phyloP scores from a whole-genome alignment of 2,797 vertebrate genomes.

The Cetoscarus ocellatus region DNA sequence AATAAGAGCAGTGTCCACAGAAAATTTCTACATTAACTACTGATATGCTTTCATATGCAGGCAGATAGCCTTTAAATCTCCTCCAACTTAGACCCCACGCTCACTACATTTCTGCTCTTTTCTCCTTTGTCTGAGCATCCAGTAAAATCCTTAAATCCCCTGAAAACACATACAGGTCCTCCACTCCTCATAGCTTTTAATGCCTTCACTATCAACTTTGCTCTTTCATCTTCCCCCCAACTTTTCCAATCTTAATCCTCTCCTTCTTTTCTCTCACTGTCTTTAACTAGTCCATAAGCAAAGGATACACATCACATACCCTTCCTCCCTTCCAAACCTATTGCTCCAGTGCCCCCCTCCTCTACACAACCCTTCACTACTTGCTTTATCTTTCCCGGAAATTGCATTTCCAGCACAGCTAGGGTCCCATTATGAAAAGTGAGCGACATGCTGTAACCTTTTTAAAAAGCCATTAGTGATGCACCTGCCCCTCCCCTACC shows the following conservation, averaged over 20 bases:
- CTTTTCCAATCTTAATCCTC: slow-evolving; percentile 26
- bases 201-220: slow-evolving; percentile 29
- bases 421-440: slow-evolving; percentile 87
- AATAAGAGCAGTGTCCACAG: slow-evolving; percentile 59
- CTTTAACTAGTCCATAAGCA: slow-evolving; percentile 67
- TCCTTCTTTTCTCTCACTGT: slow-evolving; percentile 28
- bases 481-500: slow-evolving; percentile 77
- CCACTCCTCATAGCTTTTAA: slow-evolving; percentile 22
- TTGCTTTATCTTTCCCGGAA: slow-evolving; percentile 87
- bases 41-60: slow-evolving; percentile 60
- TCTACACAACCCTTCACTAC: slow-evolving; percentile 75
- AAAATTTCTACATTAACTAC: slow-evolving; percentile 82
- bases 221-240: slow-evolving; percentile 8
- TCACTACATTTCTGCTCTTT: slow-evolving; percentile 45
- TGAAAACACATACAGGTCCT: slow-evolving; percentile 11
- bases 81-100: slow-evolving; percentile 40
- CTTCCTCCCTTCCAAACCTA: slow-evolving; percentile 16
- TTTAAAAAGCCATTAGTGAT: slow-evolving; percentile 89
- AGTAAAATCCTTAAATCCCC: slow-evolving; percentile 39
- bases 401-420: slow-evolving; percentile 88
- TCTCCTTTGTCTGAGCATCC: slow-evolving; percentile 49
- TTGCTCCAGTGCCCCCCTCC: background rate
- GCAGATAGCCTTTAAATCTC: slow-evolving; percentile 53
- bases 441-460: slow-evolving; percentile 88
- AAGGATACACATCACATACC: slow-evolving; percentile 52